A percentile compares a stretch with the other conserved stretches of the same genome.
These are phyloP conservation scores for Ptychoptera contaminata DNA, from an alignment of 2,888 invertebrate species.

Conservation along the genomic window DNA sequence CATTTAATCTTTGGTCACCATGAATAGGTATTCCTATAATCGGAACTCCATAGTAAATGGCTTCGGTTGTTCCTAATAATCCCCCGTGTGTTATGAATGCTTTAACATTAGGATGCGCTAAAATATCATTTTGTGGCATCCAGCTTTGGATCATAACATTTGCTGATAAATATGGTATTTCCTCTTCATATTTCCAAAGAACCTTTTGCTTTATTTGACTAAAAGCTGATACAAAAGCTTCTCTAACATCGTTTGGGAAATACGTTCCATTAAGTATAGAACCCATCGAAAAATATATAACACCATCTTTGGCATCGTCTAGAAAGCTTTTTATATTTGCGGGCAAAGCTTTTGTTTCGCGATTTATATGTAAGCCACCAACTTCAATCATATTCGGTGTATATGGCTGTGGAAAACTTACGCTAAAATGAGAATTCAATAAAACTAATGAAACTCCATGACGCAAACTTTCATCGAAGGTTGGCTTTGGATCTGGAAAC, in stretches of 20 bases:
- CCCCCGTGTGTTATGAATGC: conserved; percentile 39
- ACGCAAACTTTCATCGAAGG: conserved; percentile 15
- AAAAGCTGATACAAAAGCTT: conserved; percentile 5
- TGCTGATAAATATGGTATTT: conserved; percentile 6
- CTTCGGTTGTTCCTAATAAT: conserved; percentile 32
- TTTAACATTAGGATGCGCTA: conserved; percentile 32
- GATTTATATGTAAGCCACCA: conserved; percentile 28
- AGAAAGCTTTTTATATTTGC: conserved; percentile 26
- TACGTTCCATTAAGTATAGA: conserved; percentile 22
- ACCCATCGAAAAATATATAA: conserved; percentile 35
- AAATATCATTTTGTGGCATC: conserved; percentile 27
- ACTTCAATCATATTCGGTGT: conserved; percentile 29
- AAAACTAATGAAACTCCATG: conserved; percentile 22
- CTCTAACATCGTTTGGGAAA: conserved; percentile 14
- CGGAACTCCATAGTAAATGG: conserved; percentile 29
- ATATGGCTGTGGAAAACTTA: conserved; percentile 24
- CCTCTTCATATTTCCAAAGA: conserved; percentile 7
- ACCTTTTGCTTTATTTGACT: conserved; percentile 9
- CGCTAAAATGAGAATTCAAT: conserved; percentile 25
- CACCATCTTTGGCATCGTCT: conserved; percentile 29
- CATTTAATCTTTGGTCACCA: conserved; percentile 23
- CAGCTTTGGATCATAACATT: conserved; percentile 25
- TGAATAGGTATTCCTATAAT: conserved; percentile 28
- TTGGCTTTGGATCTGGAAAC: conserved; percentile 19
- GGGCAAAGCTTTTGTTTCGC: conserved; percentile 20